Base-by-base conservation (phyloP, 2,113 vertebrate genomes). In the Sturnira hondurensis region DNA sequence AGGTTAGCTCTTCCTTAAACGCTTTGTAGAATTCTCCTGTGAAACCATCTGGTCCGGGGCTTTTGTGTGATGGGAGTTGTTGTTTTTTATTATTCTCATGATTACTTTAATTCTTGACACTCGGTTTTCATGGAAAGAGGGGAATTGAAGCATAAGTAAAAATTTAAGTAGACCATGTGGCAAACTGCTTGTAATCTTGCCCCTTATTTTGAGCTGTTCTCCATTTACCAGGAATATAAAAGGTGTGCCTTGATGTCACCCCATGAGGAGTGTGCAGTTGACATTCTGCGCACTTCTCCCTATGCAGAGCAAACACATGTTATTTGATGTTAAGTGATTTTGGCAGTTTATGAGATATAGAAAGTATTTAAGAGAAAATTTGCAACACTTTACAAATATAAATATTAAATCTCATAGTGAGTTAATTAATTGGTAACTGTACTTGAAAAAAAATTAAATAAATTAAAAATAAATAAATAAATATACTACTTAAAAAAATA, bases 91-190 rank as follows among this genome's bases (percentile, higher is more conserved):
- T 77, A 81, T 56, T 84, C 16, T 9, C 22, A 45, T 61, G 26
- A 33, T 58, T 93, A 83, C 87, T 86, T 92, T 82, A 89, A 93
- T 93, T 82, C 26, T 86, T 91, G 61, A 24, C n/a, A 43, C n/a
- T 83, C 50, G 58, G 10, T 93, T 93, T 87, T 58, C 38, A 89
- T 16, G 43, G 43, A 56, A 76, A 83, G 43, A 74, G n/a, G 17
- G 80, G 24, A 67, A 33, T 6, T 31, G 20, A 91, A 41, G 3
- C 13, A n/a, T 87, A n/a, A 89, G 26, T 0, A 43, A 86, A 41
- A 91, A 89, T 26, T 96, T 22, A 78, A 65, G 16, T 68, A 47
- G 38, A 31, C 12, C 6, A 91, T 33, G 22, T 1, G 4, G 54
- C 33, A 86, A 82, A 82, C 4, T 63, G 17, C 16, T 82, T 77